A percentile compares a stretch with the other conserved stretches of the same genome.
Evolutionary conservation across 2,888 invertebrate genomes (phyloP).

Genomic region (Eubasilissa splendida): DNA sequence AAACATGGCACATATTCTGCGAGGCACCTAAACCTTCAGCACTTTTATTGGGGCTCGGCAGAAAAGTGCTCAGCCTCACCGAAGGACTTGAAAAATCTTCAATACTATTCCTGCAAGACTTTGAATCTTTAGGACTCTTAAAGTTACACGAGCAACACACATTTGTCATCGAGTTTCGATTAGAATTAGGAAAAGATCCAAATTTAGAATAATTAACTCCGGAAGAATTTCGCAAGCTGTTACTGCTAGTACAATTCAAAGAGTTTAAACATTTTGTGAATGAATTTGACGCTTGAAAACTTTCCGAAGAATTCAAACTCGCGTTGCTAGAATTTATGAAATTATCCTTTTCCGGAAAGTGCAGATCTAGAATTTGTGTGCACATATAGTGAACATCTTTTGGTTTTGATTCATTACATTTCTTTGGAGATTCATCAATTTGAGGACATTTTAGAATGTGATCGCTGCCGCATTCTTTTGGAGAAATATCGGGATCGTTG

Average conservation of each 20-base stretch:
- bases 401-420: constrained; percentile 60
- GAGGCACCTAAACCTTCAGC: constrained; percentile 29
- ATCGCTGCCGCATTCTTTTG: constrained; percentile 47
- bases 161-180: constrained; percentile 59
- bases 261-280: constrained; percentile 68
- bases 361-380: constrained; percentile 69
- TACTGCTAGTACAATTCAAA: constrained; percentile 66
- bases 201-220: constrained; percentile 68
- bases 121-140: constrained; percentile 29
- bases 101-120: constrained; percentile 24
- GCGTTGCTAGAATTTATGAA: constrained; percentile 50
- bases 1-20: constrained; percentile 19
- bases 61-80: constrained; percentile 52
- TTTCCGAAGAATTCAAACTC: constrained; percentile 61
- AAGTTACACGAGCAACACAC: constrained; percentile 63
- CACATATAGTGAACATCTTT: constrained; percentile 71
- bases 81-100: constrained; percentile 38
- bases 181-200: constrained; percentile 60
- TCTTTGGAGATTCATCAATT: constrained; percentile 57
- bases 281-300: constrained; percentile 54
- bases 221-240: constrained; percentile 64
- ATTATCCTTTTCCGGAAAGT: constrained; percentile 46
- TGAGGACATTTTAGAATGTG: no score
- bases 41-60: constrained; percentile 45
- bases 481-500: constrained; percentile 12